Conservation (phyloP, 2,113 vertebrate species). For the Strix uralensis region DNA sequence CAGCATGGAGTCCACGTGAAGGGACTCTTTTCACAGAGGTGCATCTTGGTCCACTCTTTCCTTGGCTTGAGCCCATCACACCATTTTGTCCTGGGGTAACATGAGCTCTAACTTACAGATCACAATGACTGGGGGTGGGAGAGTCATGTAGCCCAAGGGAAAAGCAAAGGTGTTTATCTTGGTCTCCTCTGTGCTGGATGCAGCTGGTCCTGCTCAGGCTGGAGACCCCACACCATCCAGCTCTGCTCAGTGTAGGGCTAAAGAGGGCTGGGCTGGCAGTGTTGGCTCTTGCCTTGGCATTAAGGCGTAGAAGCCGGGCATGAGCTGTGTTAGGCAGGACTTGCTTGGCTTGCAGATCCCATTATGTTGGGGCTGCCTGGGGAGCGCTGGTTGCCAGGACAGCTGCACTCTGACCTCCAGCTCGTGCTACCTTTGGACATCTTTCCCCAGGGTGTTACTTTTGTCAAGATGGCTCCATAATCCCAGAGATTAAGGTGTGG, state of each 20-base stretch:
- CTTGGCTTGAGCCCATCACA: neutral
- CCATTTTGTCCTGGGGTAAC: neutral
- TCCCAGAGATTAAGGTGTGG: neutral
- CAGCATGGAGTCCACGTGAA: fast-evolving
- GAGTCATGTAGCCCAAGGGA: neutral
- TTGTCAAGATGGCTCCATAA: neutral
- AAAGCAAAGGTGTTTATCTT: neutral
- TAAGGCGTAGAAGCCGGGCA: neutral
- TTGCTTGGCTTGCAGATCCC: neutral
- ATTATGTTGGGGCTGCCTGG: neutral
- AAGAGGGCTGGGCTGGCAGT: neutral
- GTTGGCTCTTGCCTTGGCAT: neutral
- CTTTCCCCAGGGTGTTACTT: neutral
- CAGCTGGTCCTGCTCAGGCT: neutral
- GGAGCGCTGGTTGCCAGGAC: neutral
- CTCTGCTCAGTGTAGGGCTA: neutral
- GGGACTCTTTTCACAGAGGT: neutral
- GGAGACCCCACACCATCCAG: neutral
- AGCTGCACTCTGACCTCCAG: neutral
- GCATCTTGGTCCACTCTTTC: neutral
- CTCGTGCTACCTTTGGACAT: neutral
- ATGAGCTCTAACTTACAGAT: neutral
- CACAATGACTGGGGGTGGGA: neutral
- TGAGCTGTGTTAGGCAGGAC: neutral
- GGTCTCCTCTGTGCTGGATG: neutral